Percentiles rank a stretch among this genome's conserved stretches.
Conservation (phyloP, 2,113 vertebrate species). For the Tor tambroides region DNA sequence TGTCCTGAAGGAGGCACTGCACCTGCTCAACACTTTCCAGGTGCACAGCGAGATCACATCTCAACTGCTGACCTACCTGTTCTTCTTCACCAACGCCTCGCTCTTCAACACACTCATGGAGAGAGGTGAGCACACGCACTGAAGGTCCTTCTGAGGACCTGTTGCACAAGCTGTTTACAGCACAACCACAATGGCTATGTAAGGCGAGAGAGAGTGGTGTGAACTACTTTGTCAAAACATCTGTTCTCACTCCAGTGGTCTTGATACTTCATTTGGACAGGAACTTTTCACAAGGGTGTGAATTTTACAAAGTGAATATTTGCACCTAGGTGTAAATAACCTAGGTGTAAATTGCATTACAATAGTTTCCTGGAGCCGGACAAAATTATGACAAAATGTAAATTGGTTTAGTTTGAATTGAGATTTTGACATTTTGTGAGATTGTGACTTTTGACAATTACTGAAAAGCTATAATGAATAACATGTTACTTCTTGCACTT, state of each 20-base stretch:
- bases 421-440: background rate
- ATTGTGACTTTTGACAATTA: background rate
- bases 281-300: background rate
- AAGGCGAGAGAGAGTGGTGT: background rate
- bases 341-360: too few species aligned
- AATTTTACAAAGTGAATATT: constrained; percentile 1
- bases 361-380: background rate
- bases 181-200: background rate
- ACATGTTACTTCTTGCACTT: background rate
- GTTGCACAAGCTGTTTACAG: background rate
- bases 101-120: constrained; percentile 83
- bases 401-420: background rate
- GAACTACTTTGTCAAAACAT: background rate
- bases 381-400: background rate
- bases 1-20: constrained; percentile 75
- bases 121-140: constrained; percentile 69
- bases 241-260: background rate
- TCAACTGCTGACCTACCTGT: constrained; percentile 79
- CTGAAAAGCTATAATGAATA: background rate
- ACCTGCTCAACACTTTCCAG: constrained; percentile 72
- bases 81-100: constrained; percentile 83
- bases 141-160: background rate
- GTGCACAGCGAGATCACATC: constrained; percentile 77
- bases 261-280: background rate
- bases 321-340: background rate